Evolutionary conservation across 2,797 vertebrate genomes (phyloP).

Genomic region (Adrianichthys oophorus): DNA sequence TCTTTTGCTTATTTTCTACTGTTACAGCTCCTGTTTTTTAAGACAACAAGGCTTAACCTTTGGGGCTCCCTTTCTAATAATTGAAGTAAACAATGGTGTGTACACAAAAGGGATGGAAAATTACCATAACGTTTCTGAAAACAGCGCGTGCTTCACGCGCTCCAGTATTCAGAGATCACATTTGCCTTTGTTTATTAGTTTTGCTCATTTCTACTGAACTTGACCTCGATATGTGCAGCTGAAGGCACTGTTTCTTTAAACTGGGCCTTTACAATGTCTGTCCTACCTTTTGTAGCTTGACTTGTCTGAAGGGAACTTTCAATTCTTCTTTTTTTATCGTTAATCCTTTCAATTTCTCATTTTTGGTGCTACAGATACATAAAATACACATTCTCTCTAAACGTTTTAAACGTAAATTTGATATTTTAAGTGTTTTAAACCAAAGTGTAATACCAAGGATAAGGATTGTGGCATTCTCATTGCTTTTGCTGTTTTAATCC

Average conservation of each 20-base stretch:
- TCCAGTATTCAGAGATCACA: conserved; percentile 16
- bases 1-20: too few relatives aligned
- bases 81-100: conserved; percentile 37
- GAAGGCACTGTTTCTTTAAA: conserved; percentile 9
- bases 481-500: too few relatives aligned
- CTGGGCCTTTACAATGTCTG: conserved; percentile 6
- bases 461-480: too few relatives aligned
- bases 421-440: conserved; percentile 2
- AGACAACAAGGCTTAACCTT: conserved; percentile 32
- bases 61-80: conserved; percentile 29
- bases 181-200: conserved; percentile 37
- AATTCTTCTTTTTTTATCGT: conserved; percentile 5
- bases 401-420: background rate
- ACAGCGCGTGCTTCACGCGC: conserved; percentile 35
- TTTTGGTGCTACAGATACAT: conserved; percentile 13
- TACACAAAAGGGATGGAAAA: conserved; percentile 28
- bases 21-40: background rate
- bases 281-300: background rate
- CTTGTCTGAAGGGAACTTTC: background rate
- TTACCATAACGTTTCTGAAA: conserved; percentile 42
- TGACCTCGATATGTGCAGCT: conserved; percentile 6
- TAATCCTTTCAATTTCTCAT: conserved; percentile 15
- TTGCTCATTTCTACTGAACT: conserved; percentile 13
- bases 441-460: background rate
- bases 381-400: conserved; percentile 16